phyloP scores from a whole-genome alignment of 1,140 invertebrate genomes.

The Conopomorpha cramerella region DNA sequence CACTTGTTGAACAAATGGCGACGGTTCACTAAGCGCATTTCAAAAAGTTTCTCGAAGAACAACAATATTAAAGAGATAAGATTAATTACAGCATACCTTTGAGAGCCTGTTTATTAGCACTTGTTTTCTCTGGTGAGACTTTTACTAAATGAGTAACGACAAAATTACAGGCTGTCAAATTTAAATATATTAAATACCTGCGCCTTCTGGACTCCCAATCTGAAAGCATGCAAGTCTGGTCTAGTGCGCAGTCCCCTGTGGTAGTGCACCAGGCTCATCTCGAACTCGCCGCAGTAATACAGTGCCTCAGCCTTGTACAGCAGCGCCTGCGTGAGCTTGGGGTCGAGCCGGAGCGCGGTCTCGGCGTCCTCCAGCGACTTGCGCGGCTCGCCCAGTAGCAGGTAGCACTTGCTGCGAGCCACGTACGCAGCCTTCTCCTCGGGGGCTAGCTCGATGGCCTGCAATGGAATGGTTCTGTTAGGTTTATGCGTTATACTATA shows the following conservation, averaged over 20 bases:
- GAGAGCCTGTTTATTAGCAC: no score
- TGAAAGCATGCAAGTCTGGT: conserved; percentile 85
- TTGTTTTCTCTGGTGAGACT: no score
- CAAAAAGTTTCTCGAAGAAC: no score
- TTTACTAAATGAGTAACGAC: no score
- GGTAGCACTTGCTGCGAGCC: conserved; percentile 85
- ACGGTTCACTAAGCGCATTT: no score
- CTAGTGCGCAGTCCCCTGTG: conserved; percentile 83
- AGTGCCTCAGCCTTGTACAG: conserved; percentile 92
- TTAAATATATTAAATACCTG: no score
- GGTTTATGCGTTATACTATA: no score
- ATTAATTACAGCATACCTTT: no score
- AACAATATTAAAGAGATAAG: no score
- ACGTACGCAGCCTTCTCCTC: conserved; percentile 86
- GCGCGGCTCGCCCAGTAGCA: conserved; percentile 84
- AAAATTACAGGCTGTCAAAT: no score
- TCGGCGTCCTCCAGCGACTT: conserved; percentile 86
- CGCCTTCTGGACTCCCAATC: conserved; percentile 90
- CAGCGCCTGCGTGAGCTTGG: conserved; percentile 80
- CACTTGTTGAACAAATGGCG: no score
- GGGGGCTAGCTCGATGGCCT: conserved; percentile 87
- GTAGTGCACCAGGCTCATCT: conserved; percentile 89
- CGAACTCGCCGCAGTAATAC: conserved; percentile 91
- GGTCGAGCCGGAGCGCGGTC: conserved; percentile 75
- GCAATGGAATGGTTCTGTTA: no score